Conservation (phyloP, 2,113 vertebrate genomes). For the Pseudonaja textilis region DNA sequence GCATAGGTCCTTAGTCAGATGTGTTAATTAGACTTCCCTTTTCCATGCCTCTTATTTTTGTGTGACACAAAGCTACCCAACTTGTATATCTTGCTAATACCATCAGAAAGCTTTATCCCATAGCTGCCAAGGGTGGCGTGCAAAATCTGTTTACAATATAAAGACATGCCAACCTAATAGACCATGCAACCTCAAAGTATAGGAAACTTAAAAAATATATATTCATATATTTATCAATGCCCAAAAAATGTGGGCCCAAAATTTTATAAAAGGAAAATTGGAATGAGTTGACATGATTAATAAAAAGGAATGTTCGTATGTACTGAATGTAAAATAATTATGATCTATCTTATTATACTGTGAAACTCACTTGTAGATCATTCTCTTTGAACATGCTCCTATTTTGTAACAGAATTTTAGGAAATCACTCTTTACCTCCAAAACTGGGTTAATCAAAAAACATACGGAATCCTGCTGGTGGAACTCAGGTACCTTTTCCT, state of each 20-base stretch:
- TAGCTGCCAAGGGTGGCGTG: constrained; percentile 75
- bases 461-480: constrained; percentile 50
- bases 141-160: constrained; percentile 72
- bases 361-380: constrained; percentile 28
- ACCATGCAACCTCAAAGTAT: constrained; percentile 83
- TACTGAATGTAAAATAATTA: constrained; percentile 39
- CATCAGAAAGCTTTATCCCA: constrained; percentile 54
- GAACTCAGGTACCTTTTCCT: constrained; percentile 31
- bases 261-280: constrained; percentile 76
- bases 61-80: constrained; percentile 59
- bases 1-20: constrained; percentile 73
- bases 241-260: constrained; percentile 71
- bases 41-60: constrained; percentile 56
- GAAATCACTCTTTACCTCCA: not conserved
- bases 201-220: constrained; percentile 81
- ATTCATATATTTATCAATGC: constrained; percentile 77
- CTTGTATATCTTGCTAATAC: constrained; percentile 56
- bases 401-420: constrained; percentile 33
- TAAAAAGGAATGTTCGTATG: constrained; percentile 72
- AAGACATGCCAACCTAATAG: constrained; percentile 83
- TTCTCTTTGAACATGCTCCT: constrained; percentile 39
- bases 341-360: constrained; percentile 1
- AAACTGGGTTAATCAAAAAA: constrained; percentile 2
- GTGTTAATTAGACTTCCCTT: constrained; percentile 66
- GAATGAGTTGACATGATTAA: constrained; percentile 72